Percentiles rank a stretch among this genome's conserved stretches.
phyloP scores from a whole-genome alignment of 1,140 invertebrate species.

The Leguminivora glycinivorella region DNA sequence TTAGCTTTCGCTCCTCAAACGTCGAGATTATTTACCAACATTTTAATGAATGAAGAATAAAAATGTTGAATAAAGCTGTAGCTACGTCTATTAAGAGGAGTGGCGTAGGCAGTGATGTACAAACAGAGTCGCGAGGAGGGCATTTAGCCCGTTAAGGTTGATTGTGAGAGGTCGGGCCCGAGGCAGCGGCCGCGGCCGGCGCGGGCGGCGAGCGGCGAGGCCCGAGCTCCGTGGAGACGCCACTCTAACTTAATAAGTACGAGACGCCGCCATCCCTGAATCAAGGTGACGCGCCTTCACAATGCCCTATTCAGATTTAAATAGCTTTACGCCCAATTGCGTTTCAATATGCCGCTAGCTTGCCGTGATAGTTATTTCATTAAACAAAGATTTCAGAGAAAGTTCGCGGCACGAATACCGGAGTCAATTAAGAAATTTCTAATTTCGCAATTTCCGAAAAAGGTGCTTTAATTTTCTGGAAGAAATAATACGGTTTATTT shows the following conservation, averaged over 20 bases:
- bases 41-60: not conserved
- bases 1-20: not conserved
- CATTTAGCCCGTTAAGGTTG: constrained; percentile 52
- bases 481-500: not conserved
- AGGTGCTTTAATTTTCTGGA: not conserved
- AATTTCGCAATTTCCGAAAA: not conserved
- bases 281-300: constrained; percentile 74
- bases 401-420: constrained; percentile 43
- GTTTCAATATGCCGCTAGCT: constrained; percentile 71
- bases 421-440: constrained; percentile 16
- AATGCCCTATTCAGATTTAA: constrained; percentile 78
- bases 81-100: constrained; percentile 15
- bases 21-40: not conserved
- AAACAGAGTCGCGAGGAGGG: constrained; percentile 42
- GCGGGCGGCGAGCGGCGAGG: constrained; percentile 37
- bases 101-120: constrained; percentile 36
- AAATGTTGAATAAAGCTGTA: not conserved
- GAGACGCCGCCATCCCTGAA: constrained; percentile 64
- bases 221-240: constrained; percentile 54
- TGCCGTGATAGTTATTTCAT: constrained; percentile 72
- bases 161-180: constrained; percentile 46
- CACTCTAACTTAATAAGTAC: constrained; percentile 73
- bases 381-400: constrained; percentile 67
- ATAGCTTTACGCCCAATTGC: constrained; percentile 78
- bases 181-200: constrained; percentile 35